Conservation (phyloP, 1,140 invertebrate species). For the Drosophila trapezifrons region DNA sequence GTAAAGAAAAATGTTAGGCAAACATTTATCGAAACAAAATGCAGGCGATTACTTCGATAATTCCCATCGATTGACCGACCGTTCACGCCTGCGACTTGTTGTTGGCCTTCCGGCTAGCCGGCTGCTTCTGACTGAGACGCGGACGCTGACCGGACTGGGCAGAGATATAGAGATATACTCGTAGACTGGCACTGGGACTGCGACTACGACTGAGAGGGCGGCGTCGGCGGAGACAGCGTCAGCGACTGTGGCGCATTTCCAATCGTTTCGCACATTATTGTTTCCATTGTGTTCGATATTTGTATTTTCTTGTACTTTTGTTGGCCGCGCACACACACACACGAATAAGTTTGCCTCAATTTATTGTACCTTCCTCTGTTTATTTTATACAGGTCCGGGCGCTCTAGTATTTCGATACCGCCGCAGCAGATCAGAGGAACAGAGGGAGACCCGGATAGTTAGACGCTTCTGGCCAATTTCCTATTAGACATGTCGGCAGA, state of each 20-base stretch:
- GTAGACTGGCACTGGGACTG: constrained; percentile 9
- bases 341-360: constrained; percentile 65
- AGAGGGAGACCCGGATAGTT: constrained; percentile 37
- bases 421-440: constrained; percentile 24
- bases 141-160: constrained; percentile 68
- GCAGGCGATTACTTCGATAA: constrained; percentile 57
- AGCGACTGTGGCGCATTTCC: constrained; percentile 72
- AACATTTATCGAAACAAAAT: background rate
- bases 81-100: constrained; percentile 52
- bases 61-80: constrained; percentile 71
- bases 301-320: constrained; percentile 78
- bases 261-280: constrained; percentile 82
- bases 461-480: constrained; percentile 51
- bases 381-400: constrained; percentile 70
- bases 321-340: constrained; percentile 42
- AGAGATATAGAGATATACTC: constrained; percentile 43
- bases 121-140: constrained; percentile 68
- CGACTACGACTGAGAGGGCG: constrained; percentile 25
- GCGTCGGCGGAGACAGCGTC: constrained; percentile 49
- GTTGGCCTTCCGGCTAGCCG: constrained; percentile 66
- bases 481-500: constrained; percentile 59
- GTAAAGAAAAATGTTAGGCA: background rate
- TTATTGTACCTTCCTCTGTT: constrained; percentile 76
- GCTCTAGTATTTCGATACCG: constrained; percentile 43
- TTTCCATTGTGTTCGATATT: constrained; percentile 82